Evolutionary conservation across 2,888 invertebrate genomes (phyloP), one percentile per base, ranked within the genome.

Genomic region (Lasioglossum figueresi): DNA sequence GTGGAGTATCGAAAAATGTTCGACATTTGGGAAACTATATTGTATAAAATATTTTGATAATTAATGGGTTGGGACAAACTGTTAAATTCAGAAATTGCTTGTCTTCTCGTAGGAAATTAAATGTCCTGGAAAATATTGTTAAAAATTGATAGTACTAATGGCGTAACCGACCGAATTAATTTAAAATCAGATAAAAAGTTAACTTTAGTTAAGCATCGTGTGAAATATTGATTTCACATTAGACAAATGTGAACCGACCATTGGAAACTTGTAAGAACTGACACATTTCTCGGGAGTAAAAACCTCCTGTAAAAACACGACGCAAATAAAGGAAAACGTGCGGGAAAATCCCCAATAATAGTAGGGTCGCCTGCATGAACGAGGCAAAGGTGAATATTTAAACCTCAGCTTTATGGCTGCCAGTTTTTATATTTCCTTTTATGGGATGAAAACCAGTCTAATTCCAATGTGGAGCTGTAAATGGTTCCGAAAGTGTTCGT

Each of bases 351-450:
- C 66, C 34, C 66, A 66, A 66, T 66, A 66, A 66, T 66, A 37
- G 66, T 66, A 31, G 34, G 59, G 59, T 59, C 59, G 27, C 27
- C 59, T 59, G 59, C 66, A 23, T 10, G 66, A 66, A 66, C 66
- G 34, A 23, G 34, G 66, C 37, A 37, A 43, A 71, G 37, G 40
- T 71, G 71, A 43, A 71, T 71, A 72, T 72, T 72, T 72, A 48
- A 34, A 71, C 70, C 23, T 70, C 70, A 40, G 37, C 37, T 37
- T 37, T n/a, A 70, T 37, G 37, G 40, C 23, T 37, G 40, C 40
- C 70, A 37, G 40, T 70, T 40, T 40, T 70, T n/a, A n/a, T n/a
- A 70, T 45, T 59, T 63, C 23, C 10, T n/a, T 52, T 56, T n/a
- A n/a, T 56, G n/a, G n/a, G 27, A 74, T n/a, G 56, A 37, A 74